These are phyloP conservation scores for Melitaea cinxia DNA, from an alignment of 1,140 invertebrate species.

Conservation along the genomic window DNA sequence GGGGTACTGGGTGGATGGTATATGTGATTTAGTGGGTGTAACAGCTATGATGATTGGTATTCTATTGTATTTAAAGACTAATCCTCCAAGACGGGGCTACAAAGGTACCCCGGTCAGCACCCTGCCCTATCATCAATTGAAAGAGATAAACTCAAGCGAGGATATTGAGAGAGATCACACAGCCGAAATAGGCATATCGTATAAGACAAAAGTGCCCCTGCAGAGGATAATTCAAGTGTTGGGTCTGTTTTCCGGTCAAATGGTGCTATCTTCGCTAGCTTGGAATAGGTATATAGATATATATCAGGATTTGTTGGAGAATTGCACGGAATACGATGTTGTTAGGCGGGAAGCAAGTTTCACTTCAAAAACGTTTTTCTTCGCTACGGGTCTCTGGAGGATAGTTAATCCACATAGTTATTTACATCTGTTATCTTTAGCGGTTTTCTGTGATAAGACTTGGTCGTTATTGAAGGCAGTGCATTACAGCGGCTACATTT, in stretches of 20 bases:
- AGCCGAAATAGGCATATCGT: slow-evolving; percentile 81
- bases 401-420: slow-evolving; percentile 90
- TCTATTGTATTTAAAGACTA: slow-evolving; percentile 85
- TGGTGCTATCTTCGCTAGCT: slow-evolving; percentile 86
- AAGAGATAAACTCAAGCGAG: slow-evolving; percentile 72
- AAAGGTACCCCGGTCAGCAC: slow-evolving; percentile 80
- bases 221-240: slow-evolving; percentile 85
- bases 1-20: slow-evolving; percentile 88
- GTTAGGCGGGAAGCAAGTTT: slow-evolving; percentile 82
- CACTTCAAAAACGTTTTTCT: slow-evolving; percentile 86
- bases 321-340: slow-evolving; percentile 81
- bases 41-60: slow-evolving; percentile 85
- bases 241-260: slow-evolving; percentile 85
- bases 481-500: slow-evolving; percentile 83
- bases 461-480: slow-evolving; percentile 87
- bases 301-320: slow-evolving; percentile 89
- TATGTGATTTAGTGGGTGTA: slow-evolving; percentile 88
- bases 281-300: slow-evolving; percentile 92
- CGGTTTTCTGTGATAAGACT: slow-evolving; percentile 90
- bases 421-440: slow-evolving; percentile 87
- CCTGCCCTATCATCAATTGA: slow-evolving; percentile 77
- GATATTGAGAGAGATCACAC: slow-evolving; percentile 79
- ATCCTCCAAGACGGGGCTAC: slow-evolving; percentile 86
- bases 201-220: slow-evolving; percentile 85
- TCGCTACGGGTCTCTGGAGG: slow-evolving; percentile 89